phyloP scores from a whole-genome alignment of 2,888 invertebrate species.

The Dendrolimus pini region DNA sequence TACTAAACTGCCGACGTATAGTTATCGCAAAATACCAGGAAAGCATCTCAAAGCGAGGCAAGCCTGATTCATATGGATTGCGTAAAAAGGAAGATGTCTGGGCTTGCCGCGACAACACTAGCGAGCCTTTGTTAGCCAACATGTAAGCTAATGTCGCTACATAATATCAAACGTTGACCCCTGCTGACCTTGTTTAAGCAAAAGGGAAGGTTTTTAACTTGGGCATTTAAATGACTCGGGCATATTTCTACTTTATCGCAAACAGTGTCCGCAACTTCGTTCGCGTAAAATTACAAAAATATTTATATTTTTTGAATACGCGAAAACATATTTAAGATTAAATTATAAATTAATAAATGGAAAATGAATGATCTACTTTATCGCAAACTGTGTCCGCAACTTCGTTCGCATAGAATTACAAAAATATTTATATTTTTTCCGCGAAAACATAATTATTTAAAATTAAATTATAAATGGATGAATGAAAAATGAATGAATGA shows the following conservation, averaged over 20 bases:
- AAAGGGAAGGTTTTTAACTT: conserved; percentile 34
- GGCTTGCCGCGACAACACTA: conserved; percentile 24
- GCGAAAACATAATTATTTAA: too few species aligned
- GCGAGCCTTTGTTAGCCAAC: conserved; percentile 48
- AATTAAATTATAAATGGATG: too few species aligned
- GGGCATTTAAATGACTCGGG: not conserved
- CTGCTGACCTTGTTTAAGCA: conserved; percentile 41
- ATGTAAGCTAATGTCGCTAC: conserved; percentile 55
- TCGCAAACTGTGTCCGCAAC: too few species aligned
- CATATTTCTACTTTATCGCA: not conserved
- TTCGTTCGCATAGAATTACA: too few species aligned
- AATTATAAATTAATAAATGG: too few species aligned
- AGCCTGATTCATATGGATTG: conserved; percentile 40
- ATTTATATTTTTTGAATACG: too few species aligned
- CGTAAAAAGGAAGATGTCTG: conserved; percentile 44
- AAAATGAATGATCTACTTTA: too few species aligned
- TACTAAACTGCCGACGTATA: conserved; percentile 10
- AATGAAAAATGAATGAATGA: too few species aligned
- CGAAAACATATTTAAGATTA: too few species aligned
- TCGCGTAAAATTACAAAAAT: too few species aligned
- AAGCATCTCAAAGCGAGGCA: conserved; percentile 22
- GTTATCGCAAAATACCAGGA: conserved; percentile 24
- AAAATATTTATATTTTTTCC: too few species aligned
- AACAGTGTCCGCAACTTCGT: too few species aligned
- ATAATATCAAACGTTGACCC: conserved; percentile 63